phyloP scores from a whole-genome alignment of 1,140 invertebrate genomes.

The Drosophila truncata region DNA sequence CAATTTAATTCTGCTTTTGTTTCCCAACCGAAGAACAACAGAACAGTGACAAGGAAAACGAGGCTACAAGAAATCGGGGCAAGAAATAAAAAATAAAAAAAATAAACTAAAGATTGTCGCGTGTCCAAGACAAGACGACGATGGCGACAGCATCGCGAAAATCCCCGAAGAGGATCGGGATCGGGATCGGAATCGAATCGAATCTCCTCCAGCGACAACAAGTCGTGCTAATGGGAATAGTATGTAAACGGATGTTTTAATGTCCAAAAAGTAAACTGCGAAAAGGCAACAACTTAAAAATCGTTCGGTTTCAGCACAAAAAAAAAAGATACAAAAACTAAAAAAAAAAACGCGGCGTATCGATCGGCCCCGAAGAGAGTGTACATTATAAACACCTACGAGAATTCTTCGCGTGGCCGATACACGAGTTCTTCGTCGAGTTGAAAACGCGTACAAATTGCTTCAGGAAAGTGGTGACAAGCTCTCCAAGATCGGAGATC shows the following conservation, averaged over 20 bases:
- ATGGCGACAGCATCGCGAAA: constrained; percentile 44
- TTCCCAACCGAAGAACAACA: constrained; percentile 57
- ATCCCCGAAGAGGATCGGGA: constrained; percentile 50
- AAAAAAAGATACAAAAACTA: constrained; percentile 49
- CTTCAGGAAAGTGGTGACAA: constrained; percentile 79
- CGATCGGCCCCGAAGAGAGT: constrained; percentile 55
- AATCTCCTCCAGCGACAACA: constrained; percentile 44
- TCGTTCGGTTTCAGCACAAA: constrained; percentile 39
- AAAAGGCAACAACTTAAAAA: constrained; percentile 69
- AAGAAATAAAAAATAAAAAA: constrained; percentile 15
- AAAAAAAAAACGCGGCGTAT: constrained; percentile 52
- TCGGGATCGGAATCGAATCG: constrained; percentile 40
- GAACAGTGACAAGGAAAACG: constrained; percentile 42
- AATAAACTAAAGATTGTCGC: constrained; percentile 71
- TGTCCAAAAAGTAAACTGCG: constrained; percentile 84
- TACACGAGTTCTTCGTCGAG: constrained; percentile 56
- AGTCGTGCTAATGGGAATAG: constrained; percentile 83
- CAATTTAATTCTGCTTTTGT: constrained; percentile 84
- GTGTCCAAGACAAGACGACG: constrained; percentile 74
- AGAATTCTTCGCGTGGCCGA: constrained; percentile 58
- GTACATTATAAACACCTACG: constrained; percentile 83
- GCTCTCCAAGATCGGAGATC: constrained; percentile 47
- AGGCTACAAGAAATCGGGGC: constrained; percentile 37
- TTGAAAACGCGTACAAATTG: constrained; percentile 79
- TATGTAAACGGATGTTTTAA: constrained; percentile 85